Evolutionary conservation across 2,797 vertebrate species (phyloP), one percentile per base, ranked within the genome.

Genomic region (Naso thynnoides): DNA sequence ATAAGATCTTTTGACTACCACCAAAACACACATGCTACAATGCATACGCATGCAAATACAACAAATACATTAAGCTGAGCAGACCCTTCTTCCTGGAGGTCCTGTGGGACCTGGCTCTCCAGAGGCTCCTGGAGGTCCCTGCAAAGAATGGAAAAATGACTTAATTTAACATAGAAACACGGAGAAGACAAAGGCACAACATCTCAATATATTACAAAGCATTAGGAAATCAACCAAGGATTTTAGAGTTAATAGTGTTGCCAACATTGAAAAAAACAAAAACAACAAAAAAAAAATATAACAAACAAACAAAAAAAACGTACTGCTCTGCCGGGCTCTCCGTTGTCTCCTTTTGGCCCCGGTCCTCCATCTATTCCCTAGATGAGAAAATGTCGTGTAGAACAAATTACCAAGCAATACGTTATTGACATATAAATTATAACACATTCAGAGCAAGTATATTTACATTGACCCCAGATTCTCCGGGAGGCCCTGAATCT

Each of bases 51-150:
- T 10, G 8, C n/a, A 38, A 36, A 0, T 19, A 48, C 14, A 24
- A 19, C 8, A 47, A 6, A 27, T 6, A 31, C 0, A 41, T 27
- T 26, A 58, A 14, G 56, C 29, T 10, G 54, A 33, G 85, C 95
- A 88, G 60, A 98, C 97, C 92, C 96, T 95, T 55, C 96, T 92
- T 24, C 97, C 97, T 6, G 97, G 96, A 58, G 96, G 87, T n/a
- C 97, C 97, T 0, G 93, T 56, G 24, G 96, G 91, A 1, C 97
- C 97, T 0, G 95, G 95, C 56, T 98, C 97, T 76, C 97, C 97
- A 5, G 96, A 96, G 36, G 96, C 95, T 1, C 97, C 97, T 2
- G 88, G 85, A 0, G 96, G 95, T 60, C 97, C 97, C 97, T 98
- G 62, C 26, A 61, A 24, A 73, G 23, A 64, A 53, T 21, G 50